Conservation (phyloP, 2,797 vertebrate genomes). For the Chaunax sp. region DNA sequence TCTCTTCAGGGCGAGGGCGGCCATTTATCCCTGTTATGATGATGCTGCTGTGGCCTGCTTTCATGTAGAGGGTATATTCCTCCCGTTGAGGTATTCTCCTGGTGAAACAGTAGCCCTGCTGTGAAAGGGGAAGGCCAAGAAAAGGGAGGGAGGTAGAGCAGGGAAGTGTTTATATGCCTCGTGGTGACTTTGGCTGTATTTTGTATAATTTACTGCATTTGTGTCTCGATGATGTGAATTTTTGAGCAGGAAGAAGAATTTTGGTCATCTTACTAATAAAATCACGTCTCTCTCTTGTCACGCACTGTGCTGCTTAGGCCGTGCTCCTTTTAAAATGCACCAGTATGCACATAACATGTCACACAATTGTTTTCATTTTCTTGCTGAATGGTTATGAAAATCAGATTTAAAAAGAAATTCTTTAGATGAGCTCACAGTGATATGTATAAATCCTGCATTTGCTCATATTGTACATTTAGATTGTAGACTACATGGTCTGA, state of each 20-base stretch:
- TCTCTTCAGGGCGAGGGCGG: constrained; percentile 12
- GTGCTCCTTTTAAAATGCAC: constrained; percentile 9
- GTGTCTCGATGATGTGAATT: not conserved
- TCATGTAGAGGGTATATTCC: constrained; percentile 54
- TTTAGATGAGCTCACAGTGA: no score
- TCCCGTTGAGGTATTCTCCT: constrained; percentile 52
- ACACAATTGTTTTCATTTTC: constrained; percentile 4
- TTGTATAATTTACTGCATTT: constrained; percentile 29
- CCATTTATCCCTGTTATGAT: constrained; percentile 53
- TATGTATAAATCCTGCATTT: no score
- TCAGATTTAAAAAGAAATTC: no score
- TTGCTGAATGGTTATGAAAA: not conserved
- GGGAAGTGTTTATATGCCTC: constrained; percentile 45
- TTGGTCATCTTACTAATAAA: constrained; percentile 14
- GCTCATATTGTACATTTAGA: not conserved
- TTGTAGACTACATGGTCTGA: not conserved
- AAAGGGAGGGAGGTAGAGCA: constrained; percentile 9
- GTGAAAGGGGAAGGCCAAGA: constrained; percentile 18
- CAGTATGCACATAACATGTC: not conserved
- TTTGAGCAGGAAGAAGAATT: not conserved
- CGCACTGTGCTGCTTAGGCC: not conserved
- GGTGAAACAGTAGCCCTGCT: constrained; percentile 54
- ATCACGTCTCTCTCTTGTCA: not conserved
- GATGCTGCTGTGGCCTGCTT: constrained; percentile 51
- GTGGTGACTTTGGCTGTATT: constrained; percentile 8